These are phyloP conservation scores for Platycercus adscitus DNA, from an alignment of 2,113 vertebrate genomes.

Conservation along the genomic window DNA sequence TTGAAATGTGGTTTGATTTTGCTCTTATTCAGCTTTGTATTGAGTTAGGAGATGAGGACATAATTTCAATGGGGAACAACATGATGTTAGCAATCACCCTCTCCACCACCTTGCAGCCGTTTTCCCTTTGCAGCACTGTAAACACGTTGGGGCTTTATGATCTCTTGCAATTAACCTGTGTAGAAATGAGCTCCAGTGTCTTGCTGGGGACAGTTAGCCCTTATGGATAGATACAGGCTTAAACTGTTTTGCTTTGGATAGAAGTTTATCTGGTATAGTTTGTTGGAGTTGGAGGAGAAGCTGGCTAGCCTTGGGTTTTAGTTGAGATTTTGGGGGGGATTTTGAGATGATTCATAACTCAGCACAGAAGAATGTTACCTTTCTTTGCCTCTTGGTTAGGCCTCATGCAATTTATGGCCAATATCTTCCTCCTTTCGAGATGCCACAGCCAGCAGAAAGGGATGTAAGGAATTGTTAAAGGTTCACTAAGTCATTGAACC, in stretches of 20 bases:
- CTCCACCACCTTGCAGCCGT: too few relatives aligned
- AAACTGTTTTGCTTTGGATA: background rate
- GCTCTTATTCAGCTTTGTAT: background rate
- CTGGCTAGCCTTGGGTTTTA: background rate
- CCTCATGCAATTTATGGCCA: background rate
- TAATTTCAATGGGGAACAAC: background rate
- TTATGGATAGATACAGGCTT: accelerated
- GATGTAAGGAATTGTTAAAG: background rate
- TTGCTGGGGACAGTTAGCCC: background rate
- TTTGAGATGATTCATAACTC: background rate
- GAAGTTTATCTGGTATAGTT: background rate
- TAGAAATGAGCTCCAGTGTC: background rate
- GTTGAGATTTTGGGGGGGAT: background rate
- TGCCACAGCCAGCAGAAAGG: slow-evolving; percentile 14
- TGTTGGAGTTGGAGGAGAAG: background rate
- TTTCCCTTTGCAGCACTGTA: background rate
- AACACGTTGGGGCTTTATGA: accelerated
- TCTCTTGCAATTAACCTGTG: background rate
- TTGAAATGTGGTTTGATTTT: background rate
- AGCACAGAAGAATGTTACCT: background rate
- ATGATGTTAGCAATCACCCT: background rate
- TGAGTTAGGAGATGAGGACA: background rate
- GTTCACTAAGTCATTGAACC: background rate
- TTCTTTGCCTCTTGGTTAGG: background rate
- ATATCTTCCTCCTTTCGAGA: background rate